Conservation (phyloP, 2,797 vertebrate genomes). For the Crocodylus rhombifer region DNA sequence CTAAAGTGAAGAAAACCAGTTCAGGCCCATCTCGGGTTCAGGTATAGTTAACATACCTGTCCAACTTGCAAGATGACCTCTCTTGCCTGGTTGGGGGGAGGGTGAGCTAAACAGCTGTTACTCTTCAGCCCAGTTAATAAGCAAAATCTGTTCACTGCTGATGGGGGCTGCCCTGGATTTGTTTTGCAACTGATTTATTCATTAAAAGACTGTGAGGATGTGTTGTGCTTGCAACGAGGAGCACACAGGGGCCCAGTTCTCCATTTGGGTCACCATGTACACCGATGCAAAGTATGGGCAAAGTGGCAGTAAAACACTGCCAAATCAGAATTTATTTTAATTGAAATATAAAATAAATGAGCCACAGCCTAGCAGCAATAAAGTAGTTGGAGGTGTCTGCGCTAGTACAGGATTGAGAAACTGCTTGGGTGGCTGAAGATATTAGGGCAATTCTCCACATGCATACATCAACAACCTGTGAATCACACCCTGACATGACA, state of each 20-base stretch:
- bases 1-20: slow-evolving; percentile 15
- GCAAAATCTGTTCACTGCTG: slow-evolving; percentile 57
- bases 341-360: accelerated
- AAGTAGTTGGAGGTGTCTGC: neutral
- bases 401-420: no score
- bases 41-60: no score
- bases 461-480: no score
- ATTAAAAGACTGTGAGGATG: slow-evolving; percentile 61
- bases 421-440: no score
- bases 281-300: neutral
- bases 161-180: slow-evolving; percentile 62
- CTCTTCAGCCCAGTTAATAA: slow-evolving; percentile 69
- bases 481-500: no score
- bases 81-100: slow-evolving; percentile 50
- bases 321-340: neutral
- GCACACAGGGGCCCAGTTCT: slow-evolving; percentile 54
- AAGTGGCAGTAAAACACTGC: neutral
- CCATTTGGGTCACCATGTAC: neutral
- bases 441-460: no score
- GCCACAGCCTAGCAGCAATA: neutral
- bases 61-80: slow-evolving; percentile 66
- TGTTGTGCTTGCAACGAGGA: slow-evolving; percentile 42
- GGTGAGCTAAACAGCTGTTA: slow-evolving; percentile 67
- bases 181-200: slow-evolving; percentile 65
- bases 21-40: slow-evolving; percentile 34